Base-by-base conservation (phyloP, 2,113 vertebrate species). In the Sander vitreus region DNA sequence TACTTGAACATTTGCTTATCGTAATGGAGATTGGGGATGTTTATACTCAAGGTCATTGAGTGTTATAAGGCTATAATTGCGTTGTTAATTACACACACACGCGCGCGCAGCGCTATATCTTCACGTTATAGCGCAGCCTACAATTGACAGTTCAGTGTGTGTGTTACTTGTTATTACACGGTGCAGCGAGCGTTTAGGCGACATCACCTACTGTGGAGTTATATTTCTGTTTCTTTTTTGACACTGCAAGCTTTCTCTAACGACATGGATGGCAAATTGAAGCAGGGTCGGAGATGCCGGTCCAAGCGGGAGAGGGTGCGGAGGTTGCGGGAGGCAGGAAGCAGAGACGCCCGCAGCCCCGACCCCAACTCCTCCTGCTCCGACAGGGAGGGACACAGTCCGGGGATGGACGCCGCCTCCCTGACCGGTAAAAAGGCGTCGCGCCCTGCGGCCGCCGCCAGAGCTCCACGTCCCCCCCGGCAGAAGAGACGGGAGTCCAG, bases 401-500 rank as follows among this genome's bases (percentile, higher is more conserved):
- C 96, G 33, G 96, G 95, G 90, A 96, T 96, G 91, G 96, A 97
- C 92, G 93, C 95, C 92, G 93, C 96, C 60, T 94, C 93, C 81
- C 95, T 96, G 77, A 84, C 94, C 85, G 93, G 91, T 73, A 92
- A 95, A 78, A 94, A 94, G 90, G 89, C 93, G 72, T 92, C 94
- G 84, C 95, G 85, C 93, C 91, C 94, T 89, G 90, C 92, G 55
- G 92, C 93, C 84, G 89, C 95, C 47, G 91, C 91, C 92, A 94
- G 91, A 94, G 84, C 91, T 4, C 85, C 93, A 66, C 95, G 96
- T 82, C 94, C 95, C 89, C 96, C 96, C 79, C 94, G 97, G 80
- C 93, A 97, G 88, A 97, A 97, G 87, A 96, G 97, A 93, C 95
- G 97, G 51, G 97, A 97, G 94, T 98, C 97, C 85, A 96, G 97